Evolutionary conservation across 2,888 invertebrate genomes (phyloP).

Genomic region (Alentia gelatinosa): DNA sequence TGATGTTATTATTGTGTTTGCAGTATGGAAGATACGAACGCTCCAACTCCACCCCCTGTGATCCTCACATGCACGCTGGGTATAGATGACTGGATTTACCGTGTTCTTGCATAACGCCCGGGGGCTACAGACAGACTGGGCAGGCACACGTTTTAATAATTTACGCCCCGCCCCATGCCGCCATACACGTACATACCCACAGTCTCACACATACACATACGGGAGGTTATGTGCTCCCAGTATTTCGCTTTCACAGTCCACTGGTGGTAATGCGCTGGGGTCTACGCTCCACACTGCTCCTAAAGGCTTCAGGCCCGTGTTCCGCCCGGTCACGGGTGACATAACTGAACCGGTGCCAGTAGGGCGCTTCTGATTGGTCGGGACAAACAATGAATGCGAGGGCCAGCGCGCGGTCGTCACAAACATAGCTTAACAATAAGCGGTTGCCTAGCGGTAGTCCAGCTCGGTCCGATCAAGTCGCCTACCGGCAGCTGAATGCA

Average conservation of each 20-base stretch:
- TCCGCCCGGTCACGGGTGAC: conserved; percentile 10
- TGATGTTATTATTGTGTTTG: no score
- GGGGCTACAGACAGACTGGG: neutral
- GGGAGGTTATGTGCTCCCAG: neutral
- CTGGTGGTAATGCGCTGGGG: neutral
- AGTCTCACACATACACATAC: no score
- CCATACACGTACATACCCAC: no score
- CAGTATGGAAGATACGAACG: no score
- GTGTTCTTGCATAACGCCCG: neutral
- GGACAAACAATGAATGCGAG: conserved; percentile 3
- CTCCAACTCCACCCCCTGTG: no score
- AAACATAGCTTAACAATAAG: conserved; percentile 14
- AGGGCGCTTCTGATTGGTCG: conserved; percentile 13
- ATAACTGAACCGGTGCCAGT: neutral
- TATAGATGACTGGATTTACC: neutral
- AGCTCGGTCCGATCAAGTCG: neutral
- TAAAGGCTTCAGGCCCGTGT: neutral
- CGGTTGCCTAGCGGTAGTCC: conserved; percentile 29
- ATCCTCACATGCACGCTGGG: no score
- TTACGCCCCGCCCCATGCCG: neutral
- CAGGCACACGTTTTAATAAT: neutral
- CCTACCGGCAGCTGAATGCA: neutral
- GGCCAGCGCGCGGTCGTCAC: conserved; percentile 12
- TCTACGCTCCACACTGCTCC: neutral
- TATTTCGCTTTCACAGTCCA: neutral